These are phyloP conservation scores for Cantharis rustica DNA, from an alignment of 2,888 invertebrate genomes.

Conservation along the genomic window DNA sequence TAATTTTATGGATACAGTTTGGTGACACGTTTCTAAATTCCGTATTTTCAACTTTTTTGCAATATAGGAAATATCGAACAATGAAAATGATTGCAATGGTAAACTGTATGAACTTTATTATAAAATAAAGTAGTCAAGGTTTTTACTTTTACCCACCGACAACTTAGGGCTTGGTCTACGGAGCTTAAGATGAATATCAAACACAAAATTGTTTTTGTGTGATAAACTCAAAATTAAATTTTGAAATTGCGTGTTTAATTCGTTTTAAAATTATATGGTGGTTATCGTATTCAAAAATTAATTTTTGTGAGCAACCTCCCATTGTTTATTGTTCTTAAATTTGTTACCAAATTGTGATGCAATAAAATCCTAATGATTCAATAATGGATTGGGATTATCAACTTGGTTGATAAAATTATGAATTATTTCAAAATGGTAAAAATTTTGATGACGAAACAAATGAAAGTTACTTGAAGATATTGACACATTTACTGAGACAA, in stretches of 20 bases:
- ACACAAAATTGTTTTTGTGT: conserved; percentile 24
- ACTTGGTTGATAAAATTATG: neutral
- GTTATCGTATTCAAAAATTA: neutral
- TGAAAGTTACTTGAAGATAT: neutral
- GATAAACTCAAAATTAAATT: neutral
- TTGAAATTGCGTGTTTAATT: neutral
- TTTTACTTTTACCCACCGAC: conserved; percentile 36
- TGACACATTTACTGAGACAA: neutral
- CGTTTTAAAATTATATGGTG: neutral
- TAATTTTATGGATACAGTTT: neutral
- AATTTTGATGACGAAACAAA: neutral
- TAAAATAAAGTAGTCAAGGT: conserved; percentile 29
- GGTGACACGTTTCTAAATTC: neutral
- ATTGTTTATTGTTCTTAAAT: conserved; percentile 20
- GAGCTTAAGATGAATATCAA: conserved; percentile 24
- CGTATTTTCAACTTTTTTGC: neutral
- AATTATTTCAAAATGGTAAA: neutral
- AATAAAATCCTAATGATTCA: neutral
- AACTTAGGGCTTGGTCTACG: conserved; percentile 27
- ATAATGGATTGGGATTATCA: neutral
- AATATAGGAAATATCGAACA: neutral
- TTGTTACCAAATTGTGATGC: conserved; percentile 7
- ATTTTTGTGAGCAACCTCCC: conserved; percentile 7
- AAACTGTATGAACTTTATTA: conserved; percentile 28
- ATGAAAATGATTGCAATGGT: conserved; percentile 13